Base-by-base conservation (phyloP, 1,140 invertebrate species). In the Ceratina calcarata region DNA sequence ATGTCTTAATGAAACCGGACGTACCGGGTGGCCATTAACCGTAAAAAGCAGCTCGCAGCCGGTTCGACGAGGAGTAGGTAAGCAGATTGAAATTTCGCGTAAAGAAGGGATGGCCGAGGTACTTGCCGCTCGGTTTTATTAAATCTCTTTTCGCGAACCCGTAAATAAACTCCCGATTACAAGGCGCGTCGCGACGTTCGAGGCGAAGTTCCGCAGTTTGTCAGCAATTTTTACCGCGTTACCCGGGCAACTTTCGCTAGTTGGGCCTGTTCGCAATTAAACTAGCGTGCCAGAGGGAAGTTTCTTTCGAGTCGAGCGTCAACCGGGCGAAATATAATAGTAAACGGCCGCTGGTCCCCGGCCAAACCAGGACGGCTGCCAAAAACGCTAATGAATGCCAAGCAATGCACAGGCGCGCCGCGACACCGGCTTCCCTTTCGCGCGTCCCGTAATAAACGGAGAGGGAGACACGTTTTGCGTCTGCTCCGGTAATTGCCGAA, bases 351-450 rank as follows among this genome's bases (percentile, higher is more conserved):
- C 75, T 77, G 75, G 75, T 77, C 75, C 22, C 24, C 24, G 37
- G 75, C 75, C 75, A 77, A 77, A n/a, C 37, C 37, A 10, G 20
- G 24, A 20, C 10, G 55, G 6, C 67, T 77, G 75, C 75, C 75
- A 77, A 77, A 77, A 77, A 77, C 75, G 57, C 75, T 77, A 77
- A 77, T 70, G 75, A 77, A 76, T 76, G 64, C 73, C 73, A 55
- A 60, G 37, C 72, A 45, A 45, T 45, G 37, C 37, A 45, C 37
- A 45, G 37, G 37, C 37, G 37, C 10, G 66, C 57, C 32, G 37
- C 37, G 70, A 45, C 37, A 32, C 37, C 37, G 10, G 6, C 37
- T 45, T 49, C 70, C 20, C 57, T 45, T 60, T 71, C 45, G 57
- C 66, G 10, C 55, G 74, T 69, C 68, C 37, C 37, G 74, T 53